These are phyloP conservation scores for Serilophus lunatus DNA, from an alignment of 2,113 vertebrate species.

Conservation along the genomic window DNA sequence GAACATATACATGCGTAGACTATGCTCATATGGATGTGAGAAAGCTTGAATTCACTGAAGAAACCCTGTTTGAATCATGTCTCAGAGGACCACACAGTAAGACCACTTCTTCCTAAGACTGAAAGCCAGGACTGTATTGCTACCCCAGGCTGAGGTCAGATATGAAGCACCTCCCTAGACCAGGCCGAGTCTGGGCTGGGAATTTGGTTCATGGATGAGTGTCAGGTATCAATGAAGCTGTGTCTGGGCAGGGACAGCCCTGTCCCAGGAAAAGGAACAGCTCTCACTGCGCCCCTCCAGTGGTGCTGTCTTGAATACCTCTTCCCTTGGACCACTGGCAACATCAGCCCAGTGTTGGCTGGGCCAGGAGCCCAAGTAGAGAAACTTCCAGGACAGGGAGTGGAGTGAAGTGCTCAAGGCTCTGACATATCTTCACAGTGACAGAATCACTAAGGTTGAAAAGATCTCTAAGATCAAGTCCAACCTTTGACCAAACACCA, in stretches of 20 bases:
- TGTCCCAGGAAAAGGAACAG: not conserved
- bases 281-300: not conserved
- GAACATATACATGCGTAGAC: not conserved
- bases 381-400: not conserved
- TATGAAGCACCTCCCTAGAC: not conserved
- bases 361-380: not conserved
- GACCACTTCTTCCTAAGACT: not conserved
- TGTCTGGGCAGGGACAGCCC: not conserved
- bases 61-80: not conserved
- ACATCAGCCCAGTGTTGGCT: not conserved
- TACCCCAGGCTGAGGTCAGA: not conserved
- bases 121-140: not conserved
- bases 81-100: not conserved
- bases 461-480: not conserved
- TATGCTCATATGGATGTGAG: not conserved
- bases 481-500: not conserved
- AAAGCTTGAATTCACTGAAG: slow-evolving; percentile 22
- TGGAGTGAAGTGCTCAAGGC: not conserved
- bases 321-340: too few relatives aligned
- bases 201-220: rapidly evolving
- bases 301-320: not conserved
- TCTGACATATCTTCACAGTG: not conserved
- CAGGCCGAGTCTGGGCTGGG: not conserved
- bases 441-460: not conserved
- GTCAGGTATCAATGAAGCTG: not conserved